Conservation (phyloP, 1,140 invertebrate genomes). For the Leptinotarsa texana region DNA sequence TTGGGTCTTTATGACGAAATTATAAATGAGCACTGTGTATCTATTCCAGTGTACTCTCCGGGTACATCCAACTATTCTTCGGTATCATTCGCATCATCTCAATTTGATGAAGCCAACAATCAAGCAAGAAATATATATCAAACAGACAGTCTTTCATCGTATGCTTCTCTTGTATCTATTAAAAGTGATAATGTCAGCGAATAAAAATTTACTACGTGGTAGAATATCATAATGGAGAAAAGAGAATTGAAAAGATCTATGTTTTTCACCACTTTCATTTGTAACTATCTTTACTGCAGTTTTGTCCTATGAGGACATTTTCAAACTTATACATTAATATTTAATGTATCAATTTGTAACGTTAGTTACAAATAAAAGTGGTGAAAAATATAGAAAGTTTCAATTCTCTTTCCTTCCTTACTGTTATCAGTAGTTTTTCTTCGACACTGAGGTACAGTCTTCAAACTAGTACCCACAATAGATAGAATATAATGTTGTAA, state of each 20-base stretch:
- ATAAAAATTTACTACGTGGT: not conserved
- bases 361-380: no score
- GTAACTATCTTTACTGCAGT: no score
- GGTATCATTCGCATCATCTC: not conserved
- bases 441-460: not conserved
- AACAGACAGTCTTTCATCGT: not conserved
- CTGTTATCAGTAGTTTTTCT: not conserved
- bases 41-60: not conserved
- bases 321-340: no score
- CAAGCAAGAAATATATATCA: slow-evolving; percentile 7
- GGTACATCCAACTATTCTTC: slow-evolving; percentile 4
- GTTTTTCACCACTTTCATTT: no score
- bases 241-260: no score
- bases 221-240: no score
- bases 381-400: no score
- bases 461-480: not conserved
- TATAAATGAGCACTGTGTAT: not conserved
- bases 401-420: not conserved
- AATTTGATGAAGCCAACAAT: slow-evolving; percentile 4
- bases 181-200: not conserved
- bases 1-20: not conserved
- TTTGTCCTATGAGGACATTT: no score
- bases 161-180: not conserved
- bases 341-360: no score
- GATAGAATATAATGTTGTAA: not conserved